Evolutionary conservation across 1,140 invertebrate species (phyloP), one percentile per base, ranked within the genome.

Genomic region (Drosophila punjabiensis): DNA sequence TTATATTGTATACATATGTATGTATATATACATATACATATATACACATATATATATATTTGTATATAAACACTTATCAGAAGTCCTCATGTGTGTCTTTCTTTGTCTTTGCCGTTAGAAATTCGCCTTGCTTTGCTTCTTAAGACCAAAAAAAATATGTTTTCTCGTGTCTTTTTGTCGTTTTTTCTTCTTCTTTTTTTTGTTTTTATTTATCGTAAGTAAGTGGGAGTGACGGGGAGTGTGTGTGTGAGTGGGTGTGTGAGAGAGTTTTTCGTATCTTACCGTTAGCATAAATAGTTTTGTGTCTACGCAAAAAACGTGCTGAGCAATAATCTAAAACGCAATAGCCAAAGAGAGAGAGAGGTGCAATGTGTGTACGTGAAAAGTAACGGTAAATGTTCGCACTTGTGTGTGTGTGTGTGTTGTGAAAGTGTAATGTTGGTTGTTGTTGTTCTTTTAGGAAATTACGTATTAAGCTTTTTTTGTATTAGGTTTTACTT

Each of bases 41-140:
- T 20, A 33, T 18, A 50, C 24, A 48, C 8, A 53, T 32, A 41
- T 39, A 39, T 41, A 45, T 86, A 76, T 85, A 66, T 86, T 73
- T 86, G 82, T 86, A 79, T 88, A 84, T 88, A 88, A 88, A 88
- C 85, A 88, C 81, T 89, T 89, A 89, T 81, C 73, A 88, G 85
- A 88, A 88, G 84, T 87, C 59, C 76, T 88, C 73, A 30, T 86
- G 68, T 76, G 65, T 75, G 55, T 75, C 56, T 76, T 81, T 64
- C 74, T 80, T 88, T 70, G 52, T 59, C 39, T 47, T 78, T 69
- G 28, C 62, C 37, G 9, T 47, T 78, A 47, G 64, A 62, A 53
- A 50, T 58, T 58, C 39, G 66, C 28, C 33, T 37, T 45, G 8
- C 32, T 53, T 39, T 33, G 16, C 67, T 39, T 70, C 62, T 68